Conservation (phyloP, 2,797 vertebrate species). For the Crenuchus spilurus region DNA sequence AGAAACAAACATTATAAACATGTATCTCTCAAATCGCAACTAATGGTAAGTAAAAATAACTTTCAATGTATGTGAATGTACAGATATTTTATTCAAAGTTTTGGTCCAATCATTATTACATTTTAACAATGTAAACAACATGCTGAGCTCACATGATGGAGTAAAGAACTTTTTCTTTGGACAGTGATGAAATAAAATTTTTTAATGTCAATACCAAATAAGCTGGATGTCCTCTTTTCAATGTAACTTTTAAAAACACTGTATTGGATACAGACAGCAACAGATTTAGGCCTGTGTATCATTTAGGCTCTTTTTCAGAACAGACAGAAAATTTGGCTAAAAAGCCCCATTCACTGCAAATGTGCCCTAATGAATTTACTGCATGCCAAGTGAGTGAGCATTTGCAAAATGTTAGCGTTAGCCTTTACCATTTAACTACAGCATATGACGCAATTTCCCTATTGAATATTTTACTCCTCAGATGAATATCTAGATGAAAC, state of each 20-base stretch:
- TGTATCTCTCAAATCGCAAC: too few relatives aligned
- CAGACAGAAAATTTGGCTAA: too few relatives aligned
- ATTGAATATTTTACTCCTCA: neutral
- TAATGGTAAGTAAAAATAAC: too few relatives aligned
- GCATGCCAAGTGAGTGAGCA: neutral
- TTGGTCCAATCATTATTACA: too few relatives aligned
- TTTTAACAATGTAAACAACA: too few relatives aligned
- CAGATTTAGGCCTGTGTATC: neutral
- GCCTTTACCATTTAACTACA: neutral
- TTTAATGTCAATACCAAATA: neutral
- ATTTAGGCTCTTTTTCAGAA: neutral
- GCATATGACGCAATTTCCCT: neutral
- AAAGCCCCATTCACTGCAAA: neutral
- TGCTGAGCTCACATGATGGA: too few relatives aligned
- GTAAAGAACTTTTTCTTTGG: too few relatives aligned
- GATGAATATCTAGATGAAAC: neutral
- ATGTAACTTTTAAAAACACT: constrained; percentile 16
- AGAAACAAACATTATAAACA: too few relatives aligned
- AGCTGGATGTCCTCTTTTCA: neutral
- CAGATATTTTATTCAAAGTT: too few relatives aligned
- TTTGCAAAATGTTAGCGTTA: neutral
- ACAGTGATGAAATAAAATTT: too few relatives aligned
- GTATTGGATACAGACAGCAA: neutral
- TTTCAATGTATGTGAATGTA: too few relatives aligned
- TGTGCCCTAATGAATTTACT: neutral